These are phyloP conservation scores for Chloroclysta siterata DNA, from an alignment of 2,888 invertebrate species.

Conservation along the genomic window DNA sequence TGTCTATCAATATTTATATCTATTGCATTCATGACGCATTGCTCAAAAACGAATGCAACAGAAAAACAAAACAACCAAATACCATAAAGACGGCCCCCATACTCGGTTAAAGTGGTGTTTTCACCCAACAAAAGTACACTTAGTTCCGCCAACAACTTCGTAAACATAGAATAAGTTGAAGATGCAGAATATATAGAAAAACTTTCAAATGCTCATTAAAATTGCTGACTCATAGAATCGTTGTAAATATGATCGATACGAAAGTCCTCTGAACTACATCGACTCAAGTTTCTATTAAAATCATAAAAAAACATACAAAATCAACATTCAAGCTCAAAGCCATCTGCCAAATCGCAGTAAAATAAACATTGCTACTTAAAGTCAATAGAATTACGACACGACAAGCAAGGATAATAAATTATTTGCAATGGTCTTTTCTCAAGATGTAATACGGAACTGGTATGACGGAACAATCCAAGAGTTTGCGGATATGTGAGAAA, in stretches of 20 bases:
- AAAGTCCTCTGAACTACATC: constrained; percentile 28
- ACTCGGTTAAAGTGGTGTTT: not conserved
- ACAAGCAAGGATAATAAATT: not conserved
- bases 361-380: not conserved
- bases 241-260: constrained; percentile 24
- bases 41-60: not conserved
- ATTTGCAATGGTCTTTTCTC: not conserved
- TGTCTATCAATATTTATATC: too few species aligned
- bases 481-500: constrained; percentile 26
- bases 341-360: constrained; percentile 11
- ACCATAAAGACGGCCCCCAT: not conserved
- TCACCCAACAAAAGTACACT: not conserved
- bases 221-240: constrained; percentile 1
- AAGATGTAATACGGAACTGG: constrained; percentile 26
- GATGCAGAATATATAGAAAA: not conserved
- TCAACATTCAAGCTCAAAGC: constrained; percentile 9
- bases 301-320: constrained; percentile 18
- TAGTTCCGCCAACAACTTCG: not conserved
- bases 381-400: not conserved
- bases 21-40: too few species aligned
- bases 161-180: not conserved
- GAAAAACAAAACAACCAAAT: not conserved
- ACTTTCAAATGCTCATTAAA: not conserved
- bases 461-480: constrained; percentile 26
- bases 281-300: constrained; percentile 25